Evolutionary conservation across 2,113 vertebrate species (phyloP).

Genomic region (Thalassarche chlororhynchos): DNA sequence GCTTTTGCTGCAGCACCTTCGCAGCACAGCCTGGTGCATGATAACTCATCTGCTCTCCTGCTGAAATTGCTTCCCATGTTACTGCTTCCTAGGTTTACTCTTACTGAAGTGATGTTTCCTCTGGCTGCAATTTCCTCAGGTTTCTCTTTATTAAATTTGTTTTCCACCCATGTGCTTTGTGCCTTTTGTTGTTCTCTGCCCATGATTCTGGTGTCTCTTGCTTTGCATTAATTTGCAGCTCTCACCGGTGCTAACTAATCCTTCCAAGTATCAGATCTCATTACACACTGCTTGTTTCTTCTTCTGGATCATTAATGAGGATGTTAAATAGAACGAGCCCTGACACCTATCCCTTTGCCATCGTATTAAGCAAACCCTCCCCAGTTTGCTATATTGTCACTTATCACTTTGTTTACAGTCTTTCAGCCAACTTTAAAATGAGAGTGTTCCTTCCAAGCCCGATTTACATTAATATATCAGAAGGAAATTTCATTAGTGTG

Average conservation of each 20-base stretch:
- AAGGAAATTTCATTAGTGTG: neutral
- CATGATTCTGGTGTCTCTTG: neutral
- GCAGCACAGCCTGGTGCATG: neutral
- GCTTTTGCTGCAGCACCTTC: too few relatives aligned
- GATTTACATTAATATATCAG: neutral
- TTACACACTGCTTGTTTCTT: neutral
- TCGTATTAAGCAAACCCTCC: neutral
- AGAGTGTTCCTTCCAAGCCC: neutral
- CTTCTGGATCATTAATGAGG: neutral
- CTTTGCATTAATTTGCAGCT: neutral
- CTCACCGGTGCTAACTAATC: neutral
- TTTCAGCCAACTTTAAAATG: neutral
- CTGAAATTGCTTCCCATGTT: neutral
- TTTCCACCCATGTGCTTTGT: accelerated
- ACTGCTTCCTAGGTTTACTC: neutral
- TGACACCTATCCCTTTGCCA: neutral
- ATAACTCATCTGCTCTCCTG: neutral
- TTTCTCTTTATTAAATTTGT: neutral
- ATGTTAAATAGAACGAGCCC: neutral
- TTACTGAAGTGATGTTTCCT: neutral
- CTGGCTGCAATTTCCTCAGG: neutral
- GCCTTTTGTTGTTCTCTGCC: neutral
- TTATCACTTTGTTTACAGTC: neutral
- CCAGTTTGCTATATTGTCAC: neutral
- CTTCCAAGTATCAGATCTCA: neutral